phyloP scores from a whole-genome alignment of 2,797 vertebrate species.

The Podarcis siculus region DNA sequence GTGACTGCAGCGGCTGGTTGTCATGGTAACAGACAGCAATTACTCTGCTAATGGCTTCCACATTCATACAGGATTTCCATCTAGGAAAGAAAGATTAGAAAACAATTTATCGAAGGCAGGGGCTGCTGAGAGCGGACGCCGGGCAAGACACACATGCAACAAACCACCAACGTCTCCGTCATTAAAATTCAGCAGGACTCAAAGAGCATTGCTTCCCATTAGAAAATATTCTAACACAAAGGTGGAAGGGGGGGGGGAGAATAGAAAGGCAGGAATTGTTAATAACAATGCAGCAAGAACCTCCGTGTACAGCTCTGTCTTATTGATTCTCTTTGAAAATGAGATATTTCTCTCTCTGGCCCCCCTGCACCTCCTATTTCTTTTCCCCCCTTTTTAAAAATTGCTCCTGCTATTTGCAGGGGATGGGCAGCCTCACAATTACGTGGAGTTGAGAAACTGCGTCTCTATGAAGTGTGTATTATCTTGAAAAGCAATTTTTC shows the following conservation, averaged over 20 bases:
- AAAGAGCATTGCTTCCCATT: slow-evolving; percentile 9
- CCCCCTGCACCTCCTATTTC: no score
- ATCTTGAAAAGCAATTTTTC: neutral
- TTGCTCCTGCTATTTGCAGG: accelerated
- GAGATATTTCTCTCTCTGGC: neutral
- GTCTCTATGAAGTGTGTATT: neutral
- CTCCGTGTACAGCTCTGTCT: neutral
- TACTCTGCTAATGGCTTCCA: slow-evolving; percentile 76
- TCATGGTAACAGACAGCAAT: slow-evolving; percentile 81
- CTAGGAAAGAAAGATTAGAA: slow-evolving; percentile 72
- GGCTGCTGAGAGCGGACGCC: slow-evolving; percentile 57
- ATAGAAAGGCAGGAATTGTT: neutral
- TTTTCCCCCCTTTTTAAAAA: accelerated
- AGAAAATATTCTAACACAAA: slow-evolving; percentile 7
- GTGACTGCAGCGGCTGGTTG: slow-evolving; percentile 82
- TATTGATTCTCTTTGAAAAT: neutral
- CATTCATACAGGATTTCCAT: slow-evolving; percentile 78
- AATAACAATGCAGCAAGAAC: slow-evolving; percentile 16
- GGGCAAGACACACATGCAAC: neutral
- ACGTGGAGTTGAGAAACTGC: accelerated
- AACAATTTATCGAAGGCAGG: slow-evolving; percentile 64
- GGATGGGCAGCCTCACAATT: neutral
- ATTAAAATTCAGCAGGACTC: slow-evolving; percentile 55
- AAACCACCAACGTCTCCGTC: slow-evolving; percentile 46
- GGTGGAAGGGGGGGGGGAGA: neutral